Evolutionary conservation across 2,888 invertebrate genomes (phyloP).

Genomic region (Chaetoderma sp.): DNA sequence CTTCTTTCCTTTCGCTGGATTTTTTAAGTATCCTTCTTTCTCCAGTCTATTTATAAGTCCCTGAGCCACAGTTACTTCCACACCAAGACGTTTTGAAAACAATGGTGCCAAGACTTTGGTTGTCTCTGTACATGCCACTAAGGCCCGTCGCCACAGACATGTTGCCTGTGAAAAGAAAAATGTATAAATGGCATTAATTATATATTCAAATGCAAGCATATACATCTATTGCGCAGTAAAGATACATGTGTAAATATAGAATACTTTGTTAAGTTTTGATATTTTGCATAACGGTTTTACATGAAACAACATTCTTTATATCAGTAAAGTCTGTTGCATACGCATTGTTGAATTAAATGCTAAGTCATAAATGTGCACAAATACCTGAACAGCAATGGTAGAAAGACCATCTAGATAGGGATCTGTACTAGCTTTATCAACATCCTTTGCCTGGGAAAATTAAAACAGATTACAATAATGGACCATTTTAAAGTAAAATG

Average conservation of each 20-base stretch:
- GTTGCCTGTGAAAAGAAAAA: conserved; percentile 48
- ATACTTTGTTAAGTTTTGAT: background rate
- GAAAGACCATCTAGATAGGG: conserved; percentile 48
- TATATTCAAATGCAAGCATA: background rate
- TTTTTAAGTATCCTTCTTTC: conserved; percentile 57
- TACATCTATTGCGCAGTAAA: background rate
- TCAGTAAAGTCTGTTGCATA: too few species aligned
- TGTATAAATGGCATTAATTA: background rate
- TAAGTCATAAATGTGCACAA: too few species aligned
- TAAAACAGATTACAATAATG: conserved; percentile 6
- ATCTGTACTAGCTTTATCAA: conserved; percentile 53
- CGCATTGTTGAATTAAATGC: too few species aligned
- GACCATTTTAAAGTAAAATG: too few species aligned
- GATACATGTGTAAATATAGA: background rate
- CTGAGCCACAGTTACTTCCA: conserved; percentile 60
- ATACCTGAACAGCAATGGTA: conserved; percentile 57
- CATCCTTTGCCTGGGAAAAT: conserved; percentile 41
- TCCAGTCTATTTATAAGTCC: conserved; percentile 61
- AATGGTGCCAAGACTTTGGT: conserved; percentile 48
- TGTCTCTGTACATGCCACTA: conserved; percentile 54
- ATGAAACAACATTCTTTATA: too few species aligned
- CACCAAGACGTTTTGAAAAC: conserved; percentile 58
- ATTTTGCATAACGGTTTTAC: too few species aligned
- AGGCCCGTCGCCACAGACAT: conserved; percentile 62
- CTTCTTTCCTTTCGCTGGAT: conserved; percentile 49